Conservation (phyloP, 1,140 invertebrate species). For the Anoplophora glabripennis region DNA sequence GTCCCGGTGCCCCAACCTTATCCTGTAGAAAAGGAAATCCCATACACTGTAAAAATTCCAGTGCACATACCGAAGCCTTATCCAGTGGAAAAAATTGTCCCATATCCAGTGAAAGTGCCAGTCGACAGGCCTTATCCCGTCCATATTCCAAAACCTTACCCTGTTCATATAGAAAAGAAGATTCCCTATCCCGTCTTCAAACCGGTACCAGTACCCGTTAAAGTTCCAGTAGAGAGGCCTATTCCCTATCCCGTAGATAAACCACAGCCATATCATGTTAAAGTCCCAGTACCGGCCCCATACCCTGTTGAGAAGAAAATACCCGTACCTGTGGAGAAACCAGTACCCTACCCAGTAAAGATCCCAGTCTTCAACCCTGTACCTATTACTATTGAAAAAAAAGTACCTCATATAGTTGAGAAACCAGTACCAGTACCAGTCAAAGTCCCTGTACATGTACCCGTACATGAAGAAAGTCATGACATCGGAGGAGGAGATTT, state of each 20-base stretch:
- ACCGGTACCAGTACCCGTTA: conserved; percentile 54
- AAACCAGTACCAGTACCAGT: conserved; percentile 60
- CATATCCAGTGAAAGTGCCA: conserved; percentile 61
- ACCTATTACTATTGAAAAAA: conserved; percentile 63
- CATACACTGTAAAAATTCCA: conserved; percentile 59
- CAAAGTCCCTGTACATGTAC: conserved; percentile 62
- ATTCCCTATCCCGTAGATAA: conserved; percentile 62
- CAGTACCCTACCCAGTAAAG: conserved; percentile 62
- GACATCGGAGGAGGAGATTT: conserved; percentile 37
- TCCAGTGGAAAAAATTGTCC: conserved; percentile 58
- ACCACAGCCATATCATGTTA: conserved; percentile 59
- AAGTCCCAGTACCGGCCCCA: conserved; percentile 57
- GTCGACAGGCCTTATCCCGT: conserved; percentile 60
- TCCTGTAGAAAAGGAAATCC: conserved; percentile 63
- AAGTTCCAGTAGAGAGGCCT: conserved; percentile 56
- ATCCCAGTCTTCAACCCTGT: conserved; percentile 62
- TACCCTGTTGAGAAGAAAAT: conserved; percentile 57
- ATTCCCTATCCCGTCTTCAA: conserved; percentile 52
- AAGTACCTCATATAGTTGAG: conserved; percentile 60
- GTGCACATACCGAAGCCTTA: conserved; percentile 60
- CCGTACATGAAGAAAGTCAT: conserved; percentile 52
- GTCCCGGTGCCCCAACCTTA: conserved; percentile 62
- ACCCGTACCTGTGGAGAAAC: conserved; percentile 62
- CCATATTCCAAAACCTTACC: conserved; percentile 47
- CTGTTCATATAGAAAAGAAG: conserved; percentile 48